A percentile compares a stretch with the other conserved stretches of the same genome.
Conservation (phyloP, 92 coral and sea anemone genomes). For the Epizoanthus scotinus region DNA sequence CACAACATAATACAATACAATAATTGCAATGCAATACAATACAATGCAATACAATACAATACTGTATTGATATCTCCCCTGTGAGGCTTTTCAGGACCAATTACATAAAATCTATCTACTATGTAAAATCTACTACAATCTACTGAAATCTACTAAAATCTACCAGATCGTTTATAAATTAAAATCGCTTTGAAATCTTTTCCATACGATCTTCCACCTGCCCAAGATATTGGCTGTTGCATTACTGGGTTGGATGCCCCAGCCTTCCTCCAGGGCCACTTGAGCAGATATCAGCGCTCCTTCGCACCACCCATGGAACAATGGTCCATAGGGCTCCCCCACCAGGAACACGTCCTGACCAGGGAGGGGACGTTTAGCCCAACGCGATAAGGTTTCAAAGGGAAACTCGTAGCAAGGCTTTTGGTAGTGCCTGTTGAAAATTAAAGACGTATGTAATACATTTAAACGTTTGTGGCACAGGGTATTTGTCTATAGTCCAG, state of each 20-base stretch:
- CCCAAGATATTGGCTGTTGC: too few species aligned
- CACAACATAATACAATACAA: too few species aligned
- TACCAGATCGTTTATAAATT: too few species aligned
- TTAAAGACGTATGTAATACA: constrained; percentile 2
- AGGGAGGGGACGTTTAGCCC: constrained; percentile 37
- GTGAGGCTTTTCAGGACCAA: too few species aligned
- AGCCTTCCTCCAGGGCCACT: constrained; percentile 25
- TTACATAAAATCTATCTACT: too few species aligned
- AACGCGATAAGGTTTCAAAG: neutral
- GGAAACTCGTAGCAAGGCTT: constrained; percentile 25
- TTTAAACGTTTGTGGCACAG: neutral
- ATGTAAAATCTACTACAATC: too few species aligned
- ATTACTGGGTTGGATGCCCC: constrained; percentile 6
- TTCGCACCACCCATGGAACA: constrained; percentile 22
- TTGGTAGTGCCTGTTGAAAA: constrained; percentile 22
- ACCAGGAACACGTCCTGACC: constrained; percentile 33
- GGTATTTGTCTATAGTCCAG: neutral
- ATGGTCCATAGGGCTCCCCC: constrained; percentile 23
- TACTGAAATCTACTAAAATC: too few species aligned
- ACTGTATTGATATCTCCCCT: too few species aligned
- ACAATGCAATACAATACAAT: too few species aligned
- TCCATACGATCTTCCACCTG: too few species aligned
- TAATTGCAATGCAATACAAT: too few species aligned
- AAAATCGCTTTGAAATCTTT: too few species aligned
- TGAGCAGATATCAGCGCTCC: constrained; percentile 36